Base-by-base conservation (phyloP, 2,113 vertebrate genomes). In the Cromileptes altivelis region DNA sequence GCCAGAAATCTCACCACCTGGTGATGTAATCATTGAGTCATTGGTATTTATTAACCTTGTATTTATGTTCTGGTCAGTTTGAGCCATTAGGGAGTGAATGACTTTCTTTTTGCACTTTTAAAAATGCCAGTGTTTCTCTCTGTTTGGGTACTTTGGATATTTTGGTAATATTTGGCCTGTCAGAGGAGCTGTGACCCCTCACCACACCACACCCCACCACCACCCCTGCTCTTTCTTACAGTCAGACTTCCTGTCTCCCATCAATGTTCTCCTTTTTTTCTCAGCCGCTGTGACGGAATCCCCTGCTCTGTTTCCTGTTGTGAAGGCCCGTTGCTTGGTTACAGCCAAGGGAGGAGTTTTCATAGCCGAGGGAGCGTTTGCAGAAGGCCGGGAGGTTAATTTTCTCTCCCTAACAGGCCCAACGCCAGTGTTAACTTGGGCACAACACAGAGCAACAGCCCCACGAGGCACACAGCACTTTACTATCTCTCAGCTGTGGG, bases 261-360 rank as follows among this genome's bases (percentile, higher is more conserved):
- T 95, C 94, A 95, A 93, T 94, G 95, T 94, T 92, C 93, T 85
- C 93, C 94, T 95, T 95, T 89, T 89, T 93, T 90, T 91, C 93
- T 91, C 84, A 25, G 64, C 87, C 68, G 86, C 90, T 93, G 95
- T 96, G 97, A 97, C 96, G 96, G 97, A 97, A 96, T 97, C 96
- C 96, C 92, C 96, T 94, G 87, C 91, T 96, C 96, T 97, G 97
- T 98, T 98, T 97, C 97, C 96, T 97, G 96, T 95, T 98, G 96
- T 98, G 97, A 96, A 95, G 95, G 95, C 93, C 93, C 81, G 97
- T 97, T 95, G 96, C 97, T 87, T 37, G 91, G 97, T 71, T 89
- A 97, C 97, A n/a, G 88, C 94, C 94, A 0, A 23, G 81, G 93
- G 93, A 94, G 94, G 92, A 95, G 95, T 80, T 85, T 85, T 91